Evolutionary conservation across 2,113 vertebrate species (phyloP), one percentile per base, ranked within the genome.

Genomic region (Planiliza haematocheilus): DNA sequence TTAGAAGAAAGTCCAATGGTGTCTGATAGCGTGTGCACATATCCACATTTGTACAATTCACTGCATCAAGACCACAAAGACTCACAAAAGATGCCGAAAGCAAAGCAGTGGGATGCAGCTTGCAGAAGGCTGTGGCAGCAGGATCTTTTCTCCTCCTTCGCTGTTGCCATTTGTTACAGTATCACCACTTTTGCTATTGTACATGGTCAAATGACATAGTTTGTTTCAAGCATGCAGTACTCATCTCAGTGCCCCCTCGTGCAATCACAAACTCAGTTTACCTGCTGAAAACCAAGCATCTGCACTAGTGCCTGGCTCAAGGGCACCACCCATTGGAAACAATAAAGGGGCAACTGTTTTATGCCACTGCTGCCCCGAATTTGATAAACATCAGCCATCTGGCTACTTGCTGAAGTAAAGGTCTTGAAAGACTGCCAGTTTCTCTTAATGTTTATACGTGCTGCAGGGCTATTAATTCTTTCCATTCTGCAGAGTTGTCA

Each of bases 331-430:
- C 8, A 6, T 39, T 48, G 21, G 14, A 50, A 60, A 52, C 48
- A 45, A 59, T 1, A 13, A 14, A 18, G 10, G 9, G 14, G 9
- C 16, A 7, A 49, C 42, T 7, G 18, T 38, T 61, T 60, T 51
- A 61, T 39, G 45, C 34, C n/a, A 36, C 17, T 2, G 45, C 61
- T 71, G 45, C 56, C 71, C 20, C 1, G 12, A 66, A 13, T 51
- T 57, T 70, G 43, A 76, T 61, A 70, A 71, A 67, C 69, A 77
- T 53, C 1, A 67, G 43, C 72, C 69, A 71, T 57, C 62, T 83
- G 81, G 65, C 24, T 34, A 10, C 61, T 55, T 59, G 11, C 11
- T 18, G 20, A 59, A 68, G 53, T 16, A 12, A 62, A 63, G 36
- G 10, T 50, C n/a, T 48, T 81, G 65, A 67, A 67, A 48, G 17